Percentiles rank a stretch among this genome's conserved stretches.
phyloP scores from a whole-genome alignment of 2,797 vertebrate species.

The Neopelma chrysocephalum region DNA sequence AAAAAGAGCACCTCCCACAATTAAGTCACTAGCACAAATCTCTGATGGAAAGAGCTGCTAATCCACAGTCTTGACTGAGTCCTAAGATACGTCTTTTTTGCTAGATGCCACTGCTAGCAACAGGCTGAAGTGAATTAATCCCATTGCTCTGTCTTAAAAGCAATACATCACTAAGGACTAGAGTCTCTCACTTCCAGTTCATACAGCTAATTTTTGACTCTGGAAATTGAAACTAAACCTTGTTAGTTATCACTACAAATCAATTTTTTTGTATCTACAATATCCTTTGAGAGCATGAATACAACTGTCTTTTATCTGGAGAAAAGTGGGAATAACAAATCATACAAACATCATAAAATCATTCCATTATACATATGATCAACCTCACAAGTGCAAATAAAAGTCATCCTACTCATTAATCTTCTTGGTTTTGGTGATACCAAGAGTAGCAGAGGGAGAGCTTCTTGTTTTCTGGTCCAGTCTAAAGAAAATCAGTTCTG shows the following conservation, averaged over 20 bases:
- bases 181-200: not conserved
- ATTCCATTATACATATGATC: not conserved
- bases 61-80: not conserved
- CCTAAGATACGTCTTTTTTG: not conserved
- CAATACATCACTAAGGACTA: not conserved
- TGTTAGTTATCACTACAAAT: not conserved
- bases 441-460: not conserved
- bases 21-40: not conserved
- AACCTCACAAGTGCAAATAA: not conserved
- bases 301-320: not conserved
- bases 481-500: not conserved
- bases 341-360: not conserved
- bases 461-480: not conserved
- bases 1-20: not conserved
- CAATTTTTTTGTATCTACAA: not conserved
- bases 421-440: not conserved
- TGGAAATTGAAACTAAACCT: not conserved
- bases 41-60: not conserved
- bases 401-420: not conserved
- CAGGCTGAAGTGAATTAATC: not conserved
- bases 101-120: not conserved
- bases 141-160: not conserved
- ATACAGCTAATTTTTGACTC: not conserved
- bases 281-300: not conserved
- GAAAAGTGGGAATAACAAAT: not conserved